Evolutionary conservation across 2,797 vertebrate genomes (phyloP), one percentile per base, ranked within the genome.

Genomic region (Poecilia gillii): DNA sequence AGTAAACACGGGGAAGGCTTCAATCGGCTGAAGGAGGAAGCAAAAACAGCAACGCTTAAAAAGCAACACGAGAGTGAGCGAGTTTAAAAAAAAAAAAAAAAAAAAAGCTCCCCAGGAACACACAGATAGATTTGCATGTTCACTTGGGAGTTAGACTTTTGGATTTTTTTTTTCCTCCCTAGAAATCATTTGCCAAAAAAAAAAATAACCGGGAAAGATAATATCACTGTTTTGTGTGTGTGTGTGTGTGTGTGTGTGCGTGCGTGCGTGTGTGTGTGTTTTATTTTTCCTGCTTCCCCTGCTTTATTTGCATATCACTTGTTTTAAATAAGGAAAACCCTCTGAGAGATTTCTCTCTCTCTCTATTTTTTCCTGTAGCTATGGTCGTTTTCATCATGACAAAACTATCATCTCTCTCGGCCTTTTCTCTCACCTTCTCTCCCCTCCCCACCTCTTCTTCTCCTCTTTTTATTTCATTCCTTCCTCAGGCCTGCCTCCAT

Each of bases 301-400:
- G 80, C 87, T 82, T 81, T 91, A 94, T 94, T 95, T 93, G 91
- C 93, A 93, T 93, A 92, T 92, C 91, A 89, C 86, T 93, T 92
- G 87, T 93, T 91, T 91, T 91, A 93, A 93, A 94, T 88, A 92
- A 92, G 90, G 88, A 88, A 90, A 86, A 80, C 85, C 88, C 90
- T 90, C 70, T 53, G 82, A 92, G 90, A 85, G 85, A 85, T 89
- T 91, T 87, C 84, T 33, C 7, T 53, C 12, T 13, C 20, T 51
- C 20, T 51, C 7, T 23, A 7, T 82, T 89, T 88, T 89, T 75
- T 87, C 88, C 89, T 78, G 75, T 3, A 79, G 84, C 85, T 88
- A 83, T 80, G 62, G 81, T 83, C 84, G 43, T 75, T 74, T 78
- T 68, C 74, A 81, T 83, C 83, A 81, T 82, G 76, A 73, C 78